phyloP scores from a whole-genome alignment of 1,140 invertebrate genomes.

The Philotrypesis tridentata region DNA sequence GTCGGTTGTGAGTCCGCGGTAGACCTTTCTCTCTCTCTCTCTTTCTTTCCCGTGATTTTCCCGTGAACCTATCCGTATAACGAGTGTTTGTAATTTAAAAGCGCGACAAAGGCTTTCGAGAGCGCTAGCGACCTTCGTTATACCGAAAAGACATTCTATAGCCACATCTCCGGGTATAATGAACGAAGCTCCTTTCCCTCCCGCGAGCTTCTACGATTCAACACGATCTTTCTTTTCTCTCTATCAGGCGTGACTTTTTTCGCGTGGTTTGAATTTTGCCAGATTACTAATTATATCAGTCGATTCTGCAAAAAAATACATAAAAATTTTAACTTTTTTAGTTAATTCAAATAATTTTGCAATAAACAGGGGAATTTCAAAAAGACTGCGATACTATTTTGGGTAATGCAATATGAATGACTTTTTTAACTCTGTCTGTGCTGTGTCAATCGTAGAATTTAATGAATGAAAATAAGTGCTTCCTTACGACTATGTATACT shows the following conservation, averaged over 20 bases:
- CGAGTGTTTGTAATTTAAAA: slow-evolving; percentile 29
- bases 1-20: neutral
- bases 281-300: no score
- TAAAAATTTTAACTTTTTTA: no score
- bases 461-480: no score
- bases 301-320: no score
- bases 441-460: no score
- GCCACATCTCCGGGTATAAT: neutral
- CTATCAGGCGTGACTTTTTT: neutral
- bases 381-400: no score
- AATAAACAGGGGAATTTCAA: no score
- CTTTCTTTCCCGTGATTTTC: neutral
- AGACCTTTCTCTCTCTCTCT: neutral
- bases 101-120: neutral
- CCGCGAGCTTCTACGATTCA: neutral
- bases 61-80: slow-evolving; percentile 11
- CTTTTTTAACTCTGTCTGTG: no score
- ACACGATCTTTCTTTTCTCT: neutral
- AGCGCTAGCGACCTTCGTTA: neutral
- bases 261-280: no score
- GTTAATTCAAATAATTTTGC: no score
- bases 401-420: no score
- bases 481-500: no score
- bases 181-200: neutral
- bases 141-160: neutral